Evolutionary conservation across 2,888 invertebrate species (phyloP).

Genomic region (Smittia sp.): DNA sequence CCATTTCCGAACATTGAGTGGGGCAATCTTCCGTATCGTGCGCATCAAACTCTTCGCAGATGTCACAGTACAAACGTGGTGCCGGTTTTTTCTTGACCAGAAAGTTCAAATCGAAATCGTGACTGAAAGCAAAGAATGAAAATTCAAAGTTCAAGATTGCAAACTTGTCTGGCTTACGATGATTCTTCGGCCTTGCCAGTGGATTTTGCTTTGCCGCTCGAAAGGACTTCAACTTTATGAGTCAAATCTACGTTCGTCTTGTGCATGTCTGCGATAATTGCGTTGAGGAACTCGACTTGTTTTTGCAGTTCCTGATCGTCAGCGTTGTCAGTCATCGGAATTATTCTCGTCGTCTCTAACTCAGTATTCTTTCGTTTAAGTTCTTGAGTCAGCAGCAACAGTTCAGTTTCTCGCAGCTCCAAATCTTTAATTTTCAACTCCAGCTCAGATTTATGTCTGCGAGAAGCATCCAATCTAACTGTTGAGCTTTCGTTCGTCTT

Average conservation of each 20-base stretch:
- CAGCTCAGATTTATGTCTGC: slow-evolving; percentile 44
- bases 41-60: slow-evolving; percentile 92
- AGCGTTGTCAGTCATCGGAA: slow-evolving; percentile 55
- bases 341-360: not conserved
- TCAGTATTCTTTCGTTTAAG: slow-evolving; percentile 19
- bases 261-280: slow-evolving; percentile 95
- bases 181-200: too few species aligned
- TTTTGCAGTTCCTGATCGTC: slow-evolving; percentile 58
- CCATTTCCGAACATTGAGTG: slow-evolving; percentile 62
- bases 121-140: slow-evolving; percentile 29
- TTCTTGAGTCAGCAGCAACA: slow-evolving; percentile 32
- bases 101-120: slow-evolving; percentile 42
- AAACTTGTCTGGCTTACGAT: not conserved
- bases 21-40: slow-evolving; percentile 99
- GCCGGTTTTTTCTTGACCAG: slow-evolving; percentile 55
- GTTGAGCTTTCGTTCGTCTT: slow-evolving; percentile 45
- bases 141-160: not conserved
- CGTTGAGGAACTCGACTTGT: slow-evolving; percentile 88
- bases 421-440: slow-evolving; percentile 47
- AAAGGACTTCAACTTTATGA: slow-evolving; percentile 74
- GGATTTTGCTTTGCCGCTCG: slow-evolving; percentile 55
- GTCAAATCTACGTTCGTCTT: slow-evolving; percentile 83
- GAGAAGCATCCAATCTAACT: not conserved
- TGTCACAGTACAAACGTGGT: slow-evolving; percentile 92
- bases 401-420: slow-evolving; percentile 42